phyloP scores from a whole-genome alignment of 2,888 invertebrate species.

The Drosophila pegasa region DNA sequence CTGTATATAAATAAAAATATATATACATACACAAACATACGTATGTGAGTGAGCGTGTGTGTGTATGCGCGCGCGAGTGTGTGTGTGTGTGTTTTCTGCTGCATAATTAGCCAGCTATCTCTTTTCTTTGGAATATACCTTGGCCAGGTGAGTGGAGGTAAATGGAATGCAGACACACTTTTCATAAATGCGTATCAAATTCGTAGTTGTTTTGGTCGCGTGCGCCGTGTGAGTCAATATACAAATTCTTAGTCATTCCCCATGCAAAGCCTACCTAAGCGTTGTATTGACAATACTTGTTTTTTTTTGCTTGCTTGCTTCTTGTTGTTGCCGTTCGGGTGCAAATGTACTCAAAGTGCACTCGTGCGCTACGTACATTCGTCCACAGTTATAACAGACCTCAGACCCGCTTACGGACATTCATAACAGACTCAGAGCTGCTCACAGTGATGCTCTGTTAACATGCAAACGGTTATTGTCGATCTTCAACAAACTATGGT shows the following conservation, averaged over 20 bases:
- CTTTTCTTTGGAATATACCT: slow-evolving; percentile 32
- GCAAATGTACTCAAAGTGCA: slow-evolving; percentile 58
- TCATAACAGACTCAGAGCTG: slow-evolving; percentile 16
- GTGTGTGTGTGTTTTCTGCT: slow-evolving; percentile 42
- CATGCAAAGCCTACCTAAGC: slow-evolving; percentile 4
- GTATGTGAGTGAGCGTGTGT: slow-evolving; percentile 20
- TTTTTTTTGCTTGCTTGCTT: not conserved
- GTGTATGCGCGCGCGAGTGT: slow-evolving; percentile 10
- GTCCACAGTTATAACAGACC: slow-evolving; percentile 8
- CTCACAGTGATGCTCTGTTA: slow-evolving; percentile 6
- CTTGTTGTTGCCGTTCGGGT: slow-evolving; percentile 31
- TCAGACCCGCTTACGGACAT: slow-evolving; percentile 32
- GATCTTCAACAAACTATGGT: not conserved
- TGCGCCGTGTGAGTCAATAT: slow-evolving; percentile 34
- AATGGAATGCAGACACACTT: not conserved
- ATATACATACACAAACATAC: slow-evolving; percentile 13
- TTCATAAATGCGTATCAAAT: slow-evolving; percentile 21
- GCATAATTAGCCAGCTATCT: slow-evolving; percentile 25
- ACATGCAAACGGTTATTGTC: not conserved
- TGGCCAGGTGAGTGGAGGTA: slow-evolving; percentile 34
- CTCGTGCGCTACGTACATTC: slow-evolving; percentile 16
- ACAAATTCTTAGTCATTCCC: slow-evolving; percentile 40
- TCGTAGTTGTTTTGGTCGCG: slow-evolving; percentile 16
- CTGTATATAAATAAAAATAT: slow-evolving; percentile 15
- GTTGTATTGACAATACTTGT: not conserved